A percentile compares a stretch with the other conserved stretches of the same genome.
phyloP scores from a whole-genome alignment of 1,140 invertebrate genomes.

The Nephila pilipes region DNA sequence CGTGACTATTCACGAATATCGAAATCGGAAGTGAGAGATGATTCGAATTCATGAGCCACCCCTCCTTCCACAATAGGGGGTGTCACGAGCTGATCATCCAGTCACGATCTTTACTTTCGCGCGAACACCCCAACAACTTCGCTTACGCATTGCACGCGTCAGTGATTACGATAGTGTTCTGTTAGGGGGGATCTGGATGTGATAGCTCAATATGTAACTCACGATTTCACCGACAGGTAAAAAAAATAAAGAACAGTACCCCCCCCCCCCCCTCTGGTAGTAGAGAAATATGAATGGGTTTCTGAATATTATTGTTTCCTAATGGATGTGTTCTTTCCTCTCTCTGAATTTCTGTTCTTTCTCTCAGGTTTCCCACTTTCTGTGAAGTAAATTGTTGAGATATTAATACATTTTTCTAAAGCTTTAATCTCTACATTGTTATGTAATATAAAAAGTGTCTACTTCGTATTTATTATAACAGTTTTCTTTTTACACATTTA shows the following conservation, averaged over 20 bases:
- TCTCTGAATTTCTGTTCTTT: too few relatives aligned
- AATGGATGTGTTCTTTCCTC: too few relatives aligned
- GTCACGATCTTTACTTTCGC: constrained; percentile 44
- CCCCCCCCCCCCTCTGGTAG: background rate
- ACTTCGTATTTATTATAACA: too few relatives aligned
- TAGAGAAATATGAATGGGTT: background rate
- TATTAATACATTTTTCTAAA: too few relatives aligned
- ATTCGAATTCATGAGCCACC: background rate
- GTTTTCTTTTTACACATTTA: too few relatives aligned
- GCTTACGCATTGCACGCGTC: constrained; percentile 13
- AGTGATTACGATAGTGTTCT: constrained; percentile 49
- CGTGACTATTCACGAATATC: background rate
- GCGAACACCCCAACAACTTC: background rate
- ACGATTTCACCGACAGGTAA: background rate
- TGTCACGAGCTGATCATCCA: constrained; percentile 21
- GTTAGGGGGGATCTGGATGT: background rate
- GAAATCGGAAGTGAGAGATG: constrained; percentile 17
- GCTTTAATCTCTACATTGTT: too few relatives aligned
- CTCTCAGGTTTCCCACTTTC: too few relatives aligned
- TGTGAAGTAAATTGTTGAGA: too few relatives aligned
- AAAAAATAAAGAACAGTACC: background rate
- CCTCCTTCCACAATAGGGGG: background rate
- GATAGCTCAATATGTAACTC: constrained; percentile 14
- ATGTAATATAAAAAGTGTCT: too few relatives aligned
- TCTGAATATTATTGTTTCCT: too few relatives aligned